phyloP scores from a whole-genome alignment of 2,113 vertebrate species.

The Siphamia tubifer region DNA sequence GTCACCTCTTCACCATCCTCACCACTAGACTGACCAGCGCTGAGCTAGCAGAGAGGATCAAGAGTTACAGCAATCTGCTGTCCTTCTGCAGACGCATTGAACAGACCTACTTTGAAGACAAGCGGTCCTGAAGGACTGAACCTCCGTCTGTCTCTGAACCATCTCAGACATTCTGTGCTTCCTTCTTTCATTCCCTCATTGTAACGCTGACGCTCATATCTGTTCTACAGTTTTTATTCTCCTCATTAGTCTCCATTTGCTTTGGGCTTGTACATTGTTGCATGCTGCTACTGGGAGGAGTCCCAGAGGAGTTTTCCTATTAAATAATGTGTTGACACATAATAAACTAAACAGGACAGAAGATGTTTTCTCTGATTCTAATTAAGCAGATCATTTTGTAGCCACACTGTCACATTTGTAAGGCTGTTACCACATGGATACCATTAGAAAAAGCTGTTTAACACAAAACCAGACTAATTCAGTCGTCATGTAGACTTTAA shows the following conservation, averaged over 20 bases:
- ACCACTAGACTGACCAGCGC: constrained; percentile 91
- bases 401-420: no score
- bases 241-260: background rate
- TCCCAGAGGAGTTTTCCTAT: background rate
- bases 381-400: background rate
- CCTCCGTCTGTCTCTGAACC: background rate
- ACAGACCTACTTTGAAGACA: constrained; percentile 82
- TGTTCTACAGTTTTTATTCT: no score
- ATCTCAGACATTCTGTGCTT: constrained; percentile 21
- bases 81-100: constrained; percentile 94
- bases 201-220: background rate
- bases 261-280: constrained; percentile 17
- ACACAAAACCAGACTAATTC: no score
- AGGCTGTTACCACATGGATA: no score
- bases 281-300: constrained; percentile 16
- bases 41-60: constrained; percentile 90
- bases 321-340: background rate
- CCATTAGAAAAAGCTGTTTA: no score
- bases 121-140: constrained; percentile 60
- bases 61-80: constrained; percentile 89
- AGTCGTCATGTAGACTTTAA: no score
- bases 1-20: constrained; percentile 96
- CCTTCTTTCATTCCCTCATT: constrained; percentile 39
- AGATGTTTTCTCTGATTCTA: background rate
- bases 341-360: background rate